Percentiles rank a stretch among this genome's conserved stretches.
Evolutionary conservation across 2,113 vertebrate species (phyloP).

Genomic region (Calyptommatus sinebrachiatus): DNA sequence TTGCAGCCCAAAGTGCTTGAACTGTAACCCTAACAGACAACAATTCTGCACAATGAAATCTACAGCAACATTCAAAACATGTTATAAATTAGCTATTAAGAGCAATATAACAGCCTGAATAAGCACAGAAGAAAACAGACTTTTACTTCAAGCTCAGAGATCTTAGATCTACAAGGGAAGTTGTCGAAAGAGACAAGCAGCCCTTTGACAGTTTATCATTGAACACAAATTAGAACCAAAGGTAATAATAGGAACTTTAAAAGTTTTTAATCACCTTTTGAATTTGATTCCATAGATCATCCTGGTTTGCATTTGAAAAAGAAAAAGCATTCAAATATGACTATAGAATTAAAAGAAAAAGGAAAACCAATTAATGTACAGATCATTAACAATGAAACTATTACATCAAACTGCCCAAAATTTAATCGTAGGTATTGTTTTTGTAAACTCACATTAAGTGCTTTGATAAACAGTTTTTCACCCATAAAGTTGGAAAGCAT

Average conservation of each 20-base stretch:
- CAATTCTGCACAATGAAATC: too few species aligned
- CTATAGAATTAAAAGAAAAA: constrained; percentile 62
- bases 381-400: constrained; percentile 13
- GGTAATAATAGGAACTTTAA: neutral
- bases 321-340: constrained; percentile 75
- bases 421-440: constrained; percentile 21
- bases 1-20: too few species aligned
- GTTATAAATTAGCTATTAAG: too few species aligned
- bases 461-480: constrained; percentile 69
- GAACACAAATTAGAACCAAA: neutral
- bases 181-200: too few species aligned
- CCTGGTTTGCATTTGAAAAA: constrained; percentile 76
- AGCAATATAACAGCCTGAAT: too few species aligned
- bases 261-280: constrained; percentile 70
- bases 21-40: too few species aligned
- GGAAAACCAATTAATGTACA: constrained; percentile 22
- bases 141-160: too few species aligned
- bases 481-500: constrained; percentile 74
- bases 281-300: constrained; percentile 78
- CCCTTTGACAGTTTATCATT: too few species aligned
- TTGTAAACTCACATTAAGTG: constrained; percentile 72
- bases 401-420: constrained; percentile 4
- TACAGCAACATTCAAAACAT: too few species aligned
- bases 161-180: too few species aligned
- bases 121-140: too few species aligned